A percentile compares a stretch with the other conserved stretches of the same genome.
Conservation (phyloP, 2,113 vertebrate species). For the Alethe diademata region DNA sequence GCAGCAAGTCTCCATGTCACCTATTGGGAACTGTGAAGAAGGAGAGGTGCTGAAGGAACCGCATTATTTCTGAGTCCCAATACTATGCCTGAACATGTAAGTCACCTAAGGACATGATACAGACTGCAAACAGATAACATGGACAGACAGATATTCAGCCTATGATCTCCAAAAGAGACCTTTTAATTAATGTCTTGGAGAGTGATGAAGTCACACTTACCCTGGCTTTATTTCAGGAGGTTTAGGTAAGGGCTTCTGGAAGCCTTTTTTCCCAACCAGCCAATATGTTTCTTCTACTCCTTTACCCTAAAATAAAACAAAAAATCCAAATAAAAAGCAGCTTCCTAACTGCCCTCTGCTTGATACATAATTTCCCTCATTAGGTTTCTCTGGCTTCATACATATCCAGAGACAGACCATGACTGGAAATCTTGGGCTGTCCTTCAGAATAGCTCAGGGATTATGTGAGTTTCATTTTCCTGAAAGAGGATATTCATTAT, state of each 20-base stretch:
- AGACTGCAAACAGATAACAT: not conserved
- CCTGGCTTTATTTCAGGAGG: constrained; percentile 86
- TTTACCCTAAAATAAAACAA: constrained; percentile 80
- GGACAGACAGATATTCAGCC: not conserved
- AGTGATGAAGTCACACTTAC: constrained; percentile 71
- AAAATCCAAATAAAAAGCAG: not conserved
- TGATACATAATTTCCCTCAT: rapidly evolving
- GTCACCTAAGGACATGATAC: not conserved
- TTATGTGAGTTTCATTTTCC: not conserved
- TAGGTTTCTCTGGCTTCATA: not conserved
- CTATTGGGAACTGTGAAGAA: not conserved
- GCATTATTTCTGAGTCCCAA: not conserved
- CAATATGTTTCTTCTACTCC: constrained; percentile 92
- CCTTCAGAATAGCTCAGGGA: not conserved
- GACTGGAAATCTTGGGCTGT: not conserved
- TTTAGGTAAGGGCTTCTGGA: constrained; percentile 84
- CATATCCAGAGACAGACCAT: not conserved
- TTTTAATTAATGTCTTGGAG: not conserved
- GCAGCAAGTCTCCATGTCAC: not conserved
- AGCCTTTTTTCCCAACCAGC: constrained; percentile 85
- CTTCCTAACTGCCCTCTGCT: not conserved
- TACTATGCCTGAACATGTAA: not conserved
- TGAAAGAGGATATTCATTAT: not conserved
- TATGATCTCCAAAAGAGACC: not conserved
- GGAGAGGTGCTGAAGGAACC: not conserved